Percentiles rank a stretch among this genome's conserved stretches.
Conservation (phyloP, 2,797 vertebrate genomes). For the Loris lydekkerianus region DNA sequence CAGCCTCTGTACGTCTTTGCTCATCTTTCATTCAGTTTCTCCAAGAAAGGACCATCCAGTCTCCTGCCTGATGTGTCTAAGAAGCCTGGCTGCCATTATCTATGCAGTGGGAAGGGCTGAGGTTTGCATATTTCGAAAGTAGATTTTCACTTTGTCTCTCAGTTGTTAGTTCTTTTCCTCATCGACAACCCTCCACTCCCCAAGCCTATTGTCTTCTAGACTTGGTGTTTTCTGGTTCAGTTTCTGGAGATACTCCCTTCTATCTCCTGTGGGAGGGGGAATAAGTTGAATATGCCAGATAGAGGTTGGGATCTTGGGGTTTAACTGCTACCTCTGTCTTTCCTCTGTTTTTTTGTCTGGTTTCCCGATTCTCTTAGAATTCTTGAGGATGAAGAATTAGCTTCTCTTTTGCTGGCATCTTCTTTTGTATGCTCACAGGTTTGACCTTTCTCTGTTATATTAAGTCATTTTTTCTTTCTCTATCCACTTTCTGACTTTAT, state of each 20-base stretch:
- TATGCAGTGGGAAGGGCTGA: neutral
- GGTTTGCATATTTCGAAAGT: neutral
- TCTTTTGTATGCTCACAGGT: neutral
- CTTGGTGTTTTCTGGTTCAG: neutral
- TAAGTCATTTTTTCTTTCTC: constrained; percentile 45
- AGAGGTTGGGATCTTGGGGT: neutral
- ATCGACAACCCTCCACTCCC: neutral
- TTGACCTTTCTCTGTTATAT: constrained; percentile 55
- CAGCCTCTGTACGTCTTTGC: neutral
- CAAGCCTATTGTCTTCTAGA: neutral
- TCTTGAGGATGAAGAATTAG: constrained; percentile 9
- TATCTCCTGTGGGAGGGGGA: neutral
- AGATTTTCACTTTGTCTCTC: neutral
- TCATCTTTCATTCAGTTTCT: neutral
- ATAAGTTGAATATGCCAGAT: neutral
- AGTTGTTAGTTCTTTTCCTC: neutral
- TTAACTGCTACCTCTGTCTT: neutral
- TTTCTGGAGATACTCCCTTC: neutral
- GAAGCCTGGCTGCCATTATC: neutral
- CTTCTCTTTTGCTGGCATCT: neutral
- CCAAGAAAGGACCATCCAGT: neutral
- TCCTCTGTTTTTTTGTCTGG: neutral
- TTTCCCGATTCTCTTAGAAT: constrained; percentile 16
- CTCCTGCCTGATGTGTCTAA: neutral
- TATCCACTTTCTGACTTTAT: constrained; percentile 56